Base-by-base conservation (phyloP, 2,113 vertebrate species). In the Halcyon malimbica region DNA sequence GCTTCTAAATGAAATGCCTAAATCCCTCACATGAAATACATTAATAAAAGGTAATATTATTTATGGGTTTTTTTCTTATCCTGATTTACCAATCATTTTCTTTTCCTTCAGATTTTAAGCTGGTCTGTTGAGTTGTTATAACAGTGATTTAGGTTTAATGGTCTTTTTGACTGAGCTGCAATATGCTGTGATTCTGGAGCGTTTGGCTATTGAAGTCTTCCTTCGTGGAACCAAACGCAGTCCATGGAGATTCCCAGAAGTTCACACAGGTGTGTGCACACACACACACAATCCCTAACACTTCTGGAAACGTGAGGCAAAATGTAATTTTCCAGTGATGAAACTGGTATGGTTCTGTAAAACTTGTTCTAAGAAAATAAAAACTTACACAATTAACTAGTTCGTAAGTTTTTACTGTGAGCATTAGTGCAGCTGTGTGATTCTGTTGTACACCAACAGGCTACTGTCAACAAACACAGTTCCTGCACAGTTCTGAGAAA, bases 231-330 rank as follows among this genome's bases (percentile, higher is more conserved):
- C 39, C 39, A 51, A 69, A 25, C 0, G 0, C 0, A 3, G 31
- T 29, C 31, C 1, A 2, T 13, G 19, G 50, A 73, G 37, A 41
- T 48, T 39, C 25, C 51, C 46, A 13, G 6, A 68, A 31, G 17
- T 8, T 10, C 50, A 35, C 25, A 7, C 6, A 37, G 3, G 13
- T 48, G 63, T 1, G 1, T 16, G 12, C 2, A 1, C 4, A 3
- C 19, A 26, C 26, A 12, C 28, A 46, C 28, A 33, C 15, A 3
- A 15, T 12, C 15, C 37, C 9, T 35, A 20, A 15, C 28, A 9
- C 21, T 64, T 88, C 37, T 41, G 42, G 42, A 59, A 64, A 46
- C 18, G 6, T 20, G 21, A 57, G 23, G 15, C 57, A 75, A 83
- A 41, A n/a, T 29, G 25, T 69, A 39, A 41, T 64, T 81, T 75